Base-by-base conservation (phyloP, 2,113 vertebrate species). In the Scytalopus superciliaris region DNA sequence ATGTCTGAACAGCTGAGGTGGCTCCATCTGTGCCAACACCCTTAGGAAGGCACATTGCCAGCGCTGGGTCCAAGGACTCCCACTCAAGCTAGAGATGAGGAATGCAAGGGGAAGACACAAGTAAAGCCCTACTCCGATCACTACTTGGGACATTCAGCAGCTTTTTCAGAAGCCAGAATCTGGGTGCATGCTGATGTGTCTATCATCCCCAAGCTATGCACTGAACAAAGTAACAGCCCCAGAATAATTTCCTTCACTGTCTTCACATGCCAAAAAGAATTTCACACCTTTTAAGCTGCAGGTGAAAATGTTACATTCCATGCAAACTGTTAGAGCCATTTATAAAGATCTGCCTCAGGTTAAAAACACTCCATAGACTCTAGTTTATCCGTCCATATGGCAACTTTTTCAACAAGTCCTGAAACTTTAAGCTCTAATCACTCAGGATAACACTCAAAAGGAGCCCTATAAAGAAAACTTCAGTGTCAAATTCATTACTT, bases 271-370 rank as follows among this genome's bases (percentile, higher is more conserved):
- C 75, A 73, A 78, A 92, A 97, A 66, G 37, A 94, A 84, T 84
- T 94, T 84, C 88, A 88, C 90, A 91, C 70, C 67, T 90, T 87
- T 91, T 68, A 87, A 81, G 44, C 28, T 90, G 78, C 76, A 96
- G 93, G 82, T 92, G 67, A 95, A 91, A 91, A 91, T 24, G 47
- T 40, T 83, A 52, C 55, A 74, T 55, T 84, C 78, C 77, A 77
- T 6, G 40, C 78, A 52, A 88, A 78, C 94, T 87, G 35, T 31
- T 73, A 19, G 56, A 93, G 28, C 42, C 69, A 75, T 89, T 93
- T 93, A 93, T 44, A 78, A 83, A 96, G 75, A 86, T 44, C 42
- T 59, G 19, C 53, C 62, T 90, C 7, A 6, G 40, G 7, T 84
- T 30, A 73, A 93, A 86, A 96, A 47, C 17, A 77, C 55, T 56